Base-by-base conservation (phyloP, 2,888 invertebrate genomes). In the Argyresthia albistria region DNA sequence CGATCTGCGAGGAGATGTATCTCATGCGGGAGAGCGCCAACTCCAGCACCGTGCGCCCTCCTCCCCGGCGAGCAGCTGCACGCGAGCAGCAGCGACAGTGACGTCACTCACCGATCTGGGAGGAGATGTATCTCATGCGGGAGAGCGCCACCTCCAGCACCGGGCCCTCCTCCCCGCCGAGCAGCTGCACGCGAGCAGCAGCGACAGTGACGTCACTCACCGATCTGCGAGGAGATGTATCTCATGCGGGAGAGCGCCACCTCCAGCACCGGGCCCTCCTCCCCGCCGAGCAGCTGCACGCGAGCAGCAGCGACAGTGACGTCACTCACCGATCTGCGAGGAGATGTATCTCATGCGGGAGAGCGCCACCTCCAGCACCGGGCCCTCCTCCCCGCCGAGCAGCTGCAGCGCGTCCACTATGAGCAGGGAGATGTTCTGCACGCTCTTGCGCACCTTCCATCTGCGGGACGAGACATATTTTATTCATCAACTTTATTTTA, bases 371-470 rank as follows among this genome's bases (percentile, higher is more conserved):
- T 99, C 99, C 50, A 99, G 86, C 0, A 98, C 95, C 0, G 99
- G 98, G 0, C 97, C 96, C 62, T 96, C 96, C 63, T 95, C 95
- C 0, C 96, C 96, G 0, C 96, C 96, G 52, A 96, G 89, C 56
- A 97, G 81, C 67, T 99, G 98, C 25, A 99, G 86, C 62, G 99
- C 99, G 70, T 99, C 99, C 14, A 97, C 97, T 56, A 99, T 96
- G 76, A 99, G 97, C 12, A 99, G 88, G 56, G 97, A 95, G 8
- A 99, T 93, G 67, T 97, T 98, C 69, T 99, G 99, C 0, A 99
- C 98, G 73, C 98, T 97, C 80, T 99, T 99, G 37, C 99, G 90
- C 67, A 99, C 99, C 67, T 99, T 99, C 99, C 99, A 99, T 58
- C 99, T 88, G 47, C 39, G 8, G 10, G 42, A 48, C 42, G 35